A percentile compares a stretch with the other conserved stretches of the same genome.
These are phyloP conservation scores for Phaenicophaeus curvirostris DNA, from an alignment of 2,797 vertebrate genomes.

Conservation along the genomic window DNA sequence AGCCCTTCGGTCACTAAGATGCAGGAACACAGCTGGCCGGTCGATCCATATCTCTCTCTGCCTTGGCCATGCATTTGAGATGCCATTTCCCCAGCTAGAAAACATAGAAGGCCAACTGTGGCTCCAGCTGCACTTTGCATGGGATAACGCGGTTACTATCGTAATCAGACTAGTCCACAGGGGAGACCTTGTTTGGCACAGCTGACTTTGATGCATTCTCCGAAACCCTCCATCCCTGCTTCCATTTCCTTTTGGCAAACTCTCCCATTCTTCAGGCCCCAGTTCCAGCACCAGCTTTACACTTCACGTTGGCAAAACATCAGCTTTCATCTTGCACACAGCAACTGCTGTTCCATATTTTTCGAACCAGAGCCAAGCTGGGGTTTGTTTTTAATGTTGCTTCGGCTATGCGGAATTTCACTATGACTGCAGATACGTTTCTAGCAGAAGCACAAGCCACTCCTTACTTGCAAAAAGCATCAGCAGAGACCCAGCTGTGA, in stretches of 20 bases:
- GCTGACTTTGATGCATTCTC: slow-evolving; percentile 11
- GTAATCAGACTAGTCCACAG: slow-evolving; percentile 62
- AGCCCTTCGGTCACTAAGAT: neutral
- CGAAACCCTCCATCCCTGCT: slow-evolving; percentile 63
- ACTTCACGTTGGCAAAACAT: slow-evolving; percentile 70
- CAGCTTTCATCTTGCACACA: slow-evolving; percentile 57
- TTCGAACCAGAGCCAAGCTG: neutral
- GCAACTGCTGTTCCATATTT: slow-evolving; percentile 61
- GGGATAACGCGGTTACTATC: slow-evolving; percentile 27
- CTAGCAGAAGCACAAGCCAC: neutral
- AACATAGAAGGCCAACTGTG: neutral
- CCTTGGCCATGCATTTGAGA: neutral
- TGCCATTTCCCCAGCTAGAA: neutral
- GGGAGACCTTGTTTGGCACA: slow-evolving; percentile 35
- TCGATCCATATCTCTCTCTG: neutral
- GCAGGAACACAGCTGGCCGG: neutral
- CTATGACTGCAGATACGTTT: slow-evolving; percentile 39
- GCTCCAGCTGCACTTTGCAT: slow-evolving; percentile 42
- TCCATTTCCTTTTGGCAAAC: slow-evolving; percentile 72
- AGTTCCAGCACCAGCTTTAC: slow-evolving; percentile 70
- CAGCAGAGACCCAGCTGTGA: neutral
- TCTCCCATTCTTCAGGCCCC: slow-evolving; percentile 49
- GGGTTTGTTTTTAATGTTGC: slow-evolving; percentile 63
- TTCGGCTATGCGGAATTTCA: slow-evolving; percentile 59
- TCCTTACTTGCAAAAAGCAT: neutral